Evolutionary conservation across 2,888 invertebrate species (phyloP), one percentile per base, ranked within the genome.

Genomic region (Lissonota sp.): DNA sequence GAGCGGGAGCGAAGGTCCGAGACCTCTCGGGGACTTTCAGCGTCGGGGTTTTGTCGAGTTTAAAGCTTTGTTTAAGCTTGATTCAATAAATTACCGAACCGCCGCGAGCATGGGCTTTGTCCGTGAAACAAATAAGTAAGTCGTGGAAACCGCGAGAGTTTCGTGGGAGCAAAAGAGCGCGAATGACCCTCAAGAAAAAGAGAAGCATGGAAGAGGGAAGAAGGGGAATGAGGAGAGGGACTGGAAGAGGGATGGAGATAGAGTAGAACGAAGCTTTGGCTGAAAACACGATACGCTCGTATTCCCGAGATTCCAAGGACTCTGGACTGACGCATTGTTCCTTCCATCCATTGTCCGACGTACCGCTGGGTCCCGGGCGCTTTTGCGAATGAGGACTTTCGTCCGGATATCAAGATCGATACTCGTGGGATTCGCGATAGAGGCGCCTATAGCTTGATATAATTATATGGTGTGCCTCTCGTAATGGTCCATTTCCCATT

Each of bases 291-390:
- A 80, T 78, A 79, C 83, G 74, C 58, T 82, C 63, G 81, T 76
- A 81, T 73, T 78, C 63, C 46, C 58, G 26, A 83, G 78, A 82
- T 82, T 81, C 70, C 69, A 64, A 78, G 67, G 80, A 63, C 78
- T 63, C 60, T 46, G 75, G 71, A 77, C 80, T 80, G 75, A 81
- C 66, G 81, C 75, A 82, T 83, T 84, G 84, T 84, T 83, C 83
- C 69, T 81, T 64, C 57, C 16, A 66, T 64, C 80, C 73, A 83
- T 84, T 84, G 83, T 83, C 70, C 81, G 58, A 80, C 79, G 37
- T 70, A 64, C 46, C 26, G 26, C 3, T 26, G 26, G 71, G 42
- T 46, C 64, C 42, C 62, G 26, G 26, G 26, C 26, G 39, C 71
- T 67, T 60, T 66, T 70, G 77, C 82, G 79, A 84, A 84, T 80